These are phyloP conservation scores for Parauchenoglanis punctatus DNA, from an alignment of 2,797 vertebrate species.

Conservation along the genomic window DNA sequence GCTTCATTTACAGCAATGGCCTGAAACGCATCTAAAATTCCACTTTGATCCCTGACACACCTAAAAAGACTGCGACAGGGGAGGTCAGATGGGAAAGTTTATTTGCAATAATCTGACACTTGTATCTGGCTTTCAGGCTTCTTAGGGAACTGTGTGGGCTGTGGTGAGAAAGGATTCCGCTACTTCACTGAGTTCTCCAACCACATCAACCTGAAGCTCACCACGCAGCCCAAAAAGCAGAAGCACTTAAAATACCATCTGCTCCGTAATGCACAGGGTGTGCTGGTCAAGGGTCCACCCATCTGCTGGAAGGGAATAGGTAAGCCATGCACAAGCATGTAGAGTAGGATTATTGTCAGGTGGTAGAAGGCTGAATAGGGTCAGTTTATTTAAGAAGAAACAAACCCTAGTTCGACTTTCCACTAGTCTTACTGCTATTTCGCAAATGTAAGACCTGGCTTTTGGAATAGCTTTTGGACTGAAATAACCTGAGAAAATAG, in stretches of 20 bases:
- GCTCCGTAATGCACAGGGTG: constrained; percentile 86
- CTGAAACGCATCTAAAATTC: neutral
- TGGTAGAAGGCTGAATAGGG: neutral
- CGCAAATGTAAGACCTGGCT: neutral
- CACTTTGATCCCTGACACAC: neutral
- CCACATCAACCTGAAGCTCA: constrained; percentile 97
- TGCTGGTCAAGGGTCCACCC: constrained; percentile 84
- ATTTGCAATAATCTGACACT: neutral
- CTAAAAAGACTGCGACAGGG: neutral
- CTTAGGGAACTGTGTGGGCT: constrained; percentile 94
- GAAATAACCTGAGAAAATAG: neutral
- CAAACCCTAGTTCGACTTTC: neutral
- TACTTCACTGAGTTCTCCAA: constrained; percentile 98
- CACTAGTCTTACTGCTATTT: neutral
- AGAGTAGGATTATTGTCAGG: neutral
- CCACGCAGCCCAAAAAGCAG: constrained; percentile 98
- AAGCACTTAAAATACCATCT: constrained; percentile 96
- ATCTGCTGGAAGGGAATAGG: constrained; percentile 94
- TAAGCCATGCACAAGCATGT: constrained; percentile 61
- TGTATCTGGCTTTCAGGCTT: constrained; percentile 79
- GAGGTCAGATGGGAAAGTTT: neutral
- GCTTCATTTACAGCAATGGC: neutral
- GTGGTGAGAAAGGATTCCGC: constrained; percentile 94
- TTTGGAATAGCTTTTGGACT: neutral
- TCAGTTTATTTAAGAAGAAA: neutral